Evolutionary conservation across 2,113 vertebrate genomes (phyloP).

Genomic region (Passer domesticus): DNA sequence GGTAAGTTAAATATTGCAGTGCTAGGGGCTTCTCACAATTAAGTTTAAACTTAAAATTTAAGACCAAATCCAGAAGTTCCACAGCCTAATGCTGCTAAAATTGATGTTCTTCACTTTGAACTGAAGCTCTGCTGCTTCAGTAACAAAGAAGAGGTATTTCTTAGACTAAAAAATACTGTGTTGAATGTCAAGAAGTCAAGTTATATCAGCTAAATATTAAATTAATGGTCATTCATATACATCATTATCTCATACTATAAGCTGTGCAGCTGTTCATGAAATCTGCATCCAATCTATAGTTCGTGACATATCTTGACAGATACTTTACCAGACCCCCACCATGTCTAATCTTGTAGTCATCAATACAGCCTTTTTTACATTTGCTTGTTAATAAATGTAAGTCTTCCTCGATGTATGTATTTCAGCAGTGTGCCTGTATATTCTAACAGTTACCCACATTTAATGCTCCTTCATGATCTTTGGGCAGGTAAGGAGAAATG

Average conservation of each 20-base stretch:
- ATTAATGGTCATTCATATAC: neutral
- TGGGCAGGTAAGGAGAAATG: neutral
- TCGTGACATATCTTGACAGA: neutral
- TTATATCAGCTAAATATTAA: conserved; percentile 27
- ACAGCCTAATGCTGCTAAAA: neutral
- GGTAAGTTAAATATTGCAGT: neutral
- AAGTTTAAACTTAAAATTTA: neutral
- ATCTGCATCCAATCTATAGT: neutral
- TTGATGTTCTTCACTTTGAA: neutral
- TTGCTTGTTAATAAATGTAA: neutral
- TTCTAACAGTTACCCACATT: neutral
- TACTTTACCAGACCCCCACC: neutral
- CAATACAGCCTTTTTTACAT: neutral
- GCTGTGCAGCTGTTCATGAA: conserved; percentile 32
- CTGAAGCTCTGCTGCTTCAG: neutral
- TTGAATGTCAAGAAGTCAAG: conserved; percentile 34
- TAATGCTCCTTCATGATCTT: neutral
- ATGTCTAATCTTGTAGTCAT: neutral
- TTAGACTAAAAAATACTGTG: conserved; percentile 19
- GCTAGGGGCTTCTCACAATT: neutral
- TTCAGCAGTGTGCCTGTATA: neutral
- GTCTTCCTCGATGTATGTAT: neutral
- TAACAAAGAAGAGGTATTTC: neutral
- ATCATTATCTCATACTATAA: conserved; percentile 9
- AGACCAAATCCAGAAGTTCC: neutral